A percentile compares a stretch with the other conserved stretches of the same genome.
phyloP scores from a whole-genome alignment of 2,113 vertebrate genomes.

The Ictalurus punctatus region DNA sequence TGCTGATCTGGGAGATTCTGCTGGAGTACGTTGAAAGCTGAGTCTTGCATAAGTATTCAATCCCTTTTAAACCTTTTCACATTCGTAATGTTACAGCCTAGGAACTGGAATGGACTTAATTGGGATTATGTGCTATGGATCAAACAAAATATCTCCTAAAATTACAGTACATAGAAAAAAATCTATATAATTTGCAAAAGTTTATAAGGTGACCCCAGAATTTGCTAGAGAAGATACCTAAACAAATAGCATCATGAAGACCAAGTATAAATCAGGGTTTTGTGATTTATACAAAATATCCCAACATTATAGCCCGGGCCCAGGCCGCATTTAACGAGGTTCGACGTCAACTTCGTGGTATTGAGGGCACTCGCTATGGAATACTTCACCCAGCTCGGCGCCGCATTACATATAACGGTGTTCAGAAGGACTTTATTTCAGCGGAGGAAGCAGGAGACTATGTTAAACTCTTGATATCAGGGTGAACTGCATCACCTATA shows the following conservation, averaged over 20 bases:
- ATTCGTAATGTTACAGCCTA: not conserved
- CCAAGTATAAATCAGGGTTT: not conserved
- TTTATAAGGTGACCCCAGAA: not conserved
- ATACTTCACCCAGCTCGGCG: too few species aligned
- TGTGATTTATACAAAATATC: not conserved
- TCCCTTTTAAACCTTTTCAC: not conserved
- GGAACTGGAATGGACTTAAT: not conserved
- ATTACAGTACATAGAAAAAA: not conserved
- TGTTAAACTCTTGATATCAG: too few species aligned
- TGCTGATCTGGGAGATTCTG: not conserved
- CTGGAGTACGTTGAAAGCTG: not conserved
- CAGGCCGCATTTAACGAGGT: too few species aligned
- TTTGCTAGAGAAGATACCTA: not conserved
- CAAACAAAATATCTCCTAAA: not conserved
- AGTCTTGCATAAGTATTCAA: not conserved
- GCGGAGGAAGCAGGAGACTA: too few species aligned
- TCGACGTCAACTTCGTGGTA: too few species aligned
- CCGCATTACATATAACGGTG: too few species aligned
- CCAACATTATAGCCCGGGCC: too few species aligned
- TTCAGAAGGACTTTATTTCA: too few species aligned
- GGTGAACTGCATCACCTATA: too few species aligned
- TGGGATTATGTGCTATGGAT: not conserved
- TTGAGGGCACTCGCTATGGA: too few species aligned
- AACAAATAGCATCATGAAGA: not conserved
- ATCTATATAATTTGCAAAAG: not conserved